phyloP scores from a whole-genome alignment of 1,140 invertebrate species.

The Sipha flava region DNA sequence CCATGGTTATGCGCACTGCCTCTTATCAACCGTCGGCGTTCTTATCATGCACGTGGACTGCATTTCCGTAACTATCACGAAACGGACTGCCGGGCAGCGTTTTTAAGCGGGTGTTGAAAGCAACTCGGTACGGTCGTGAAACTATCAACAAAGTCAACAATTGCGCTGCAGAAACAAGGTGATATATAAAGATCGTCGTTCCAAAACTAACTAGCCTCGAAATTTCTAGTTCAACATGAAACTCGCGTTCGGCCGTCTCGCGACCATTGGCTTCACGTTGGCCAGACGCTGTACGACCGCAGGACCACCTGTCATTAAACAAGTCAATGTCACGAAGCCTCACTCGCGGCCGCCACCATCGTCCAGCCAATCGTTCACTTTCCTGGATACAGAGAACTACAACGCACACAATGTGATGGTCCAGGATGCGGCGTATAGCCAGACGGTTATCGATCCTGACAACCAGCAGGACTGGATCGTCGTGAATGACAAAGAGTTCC shows the following conservation, averaged over 20 bases:
- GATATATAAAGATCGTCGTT: no score
- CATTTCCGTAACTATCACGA: no score
- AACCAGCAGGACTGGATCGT: not conserved
- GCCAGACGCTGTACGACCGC: not conserved
- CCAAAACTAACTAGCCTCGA: no score
- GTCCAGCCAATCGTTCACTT: not conserved
- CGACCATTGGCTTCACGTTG: not conserved
- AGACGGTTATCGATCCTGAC: not conserved
- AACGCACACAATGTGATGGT: not conserved
- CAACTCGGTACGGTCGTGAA: no score
- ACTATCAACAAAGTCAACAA: no score
- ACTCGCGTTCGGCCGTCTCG: not conserved
- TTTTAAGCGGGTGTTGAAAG: no score
- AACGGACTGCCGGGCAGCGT: no score
- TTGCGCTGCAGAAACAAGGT: no score
- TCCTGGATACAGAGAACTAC: not conserved
- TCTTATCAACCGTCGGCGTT: no score
- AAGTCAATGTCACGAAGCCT: not conserved
- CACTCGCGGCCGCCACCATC: not conserved
- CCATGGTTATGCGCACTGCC: no score
- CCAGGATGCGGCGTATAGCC: not conserved
- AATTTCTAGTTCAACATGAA: no score
- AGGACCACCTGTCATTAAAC: not conserved
- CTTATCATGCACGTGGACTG: no score
- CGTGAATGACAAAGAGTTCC: not conserved